Base-by-base conservation (phyloP, 2,797 vertebrate genomes). In the Argyrosomus regius region DNA sequence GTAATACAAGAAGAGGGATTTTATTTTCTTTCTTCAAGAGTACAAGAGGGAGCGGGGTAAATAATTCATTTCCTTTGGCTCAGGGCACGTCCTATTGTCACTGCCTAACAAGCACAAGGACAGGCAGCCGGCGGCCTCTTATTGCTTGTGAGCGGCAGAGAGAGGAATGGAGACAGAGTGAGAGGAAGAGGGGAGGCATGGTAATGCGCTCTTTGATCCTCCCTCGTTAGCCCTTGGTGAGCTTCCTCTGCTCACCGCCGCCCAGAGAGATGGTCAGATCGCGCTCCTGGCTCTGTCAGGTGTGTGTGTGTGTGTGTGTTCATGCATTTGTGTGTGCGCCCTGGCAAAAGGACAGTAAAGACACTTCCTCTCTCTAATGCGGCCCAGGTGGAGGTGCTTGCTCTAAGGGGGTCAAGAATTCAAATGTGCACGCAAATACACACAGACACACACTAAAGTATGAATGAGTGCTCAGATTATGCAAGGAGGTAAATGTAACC, bases 11-110 rank as follows among this genome's bases (percentile, higher is more conserved):
- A 92, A 91, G 86, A 86, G 75, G 80, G 56, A 81, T 87, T 91
- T 86, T 88, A 84, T 86, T 83, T 77, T 49, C 60, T 83, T 86
- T 82, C 87, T 92, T 89, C 77, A 91, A 90, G 88, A 91, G 85
- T 85, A 90, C 87, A 89, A 92, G 92, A 87, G 93, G 87, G 92
- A 93, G 82, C 65, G 1, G 92, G 89, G 88, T 95, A 95, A 96
- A 95, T 95, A 95, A 96, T 95, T 95, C 75, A 96, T 95, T 93
- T 94, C 91, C 93, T 92, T 88, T 94, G 88, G 94, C 93, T 94
- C 85, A 88, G 91, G 92, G 94, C 93, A 93, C 89, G 91, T 92
- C 92, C 93, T 93, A 92, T 94, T 95, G 94, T 95, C 94, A 95
- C 92, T 56, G 85, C 78, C 86, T 94, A 95, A 95, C 91, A 91